Evolutionary conservation across 2,888 invertebrate species (phyloP), one percentile per base, ranked within the genome.

Genomic region (Biston stratarius): DNA sequence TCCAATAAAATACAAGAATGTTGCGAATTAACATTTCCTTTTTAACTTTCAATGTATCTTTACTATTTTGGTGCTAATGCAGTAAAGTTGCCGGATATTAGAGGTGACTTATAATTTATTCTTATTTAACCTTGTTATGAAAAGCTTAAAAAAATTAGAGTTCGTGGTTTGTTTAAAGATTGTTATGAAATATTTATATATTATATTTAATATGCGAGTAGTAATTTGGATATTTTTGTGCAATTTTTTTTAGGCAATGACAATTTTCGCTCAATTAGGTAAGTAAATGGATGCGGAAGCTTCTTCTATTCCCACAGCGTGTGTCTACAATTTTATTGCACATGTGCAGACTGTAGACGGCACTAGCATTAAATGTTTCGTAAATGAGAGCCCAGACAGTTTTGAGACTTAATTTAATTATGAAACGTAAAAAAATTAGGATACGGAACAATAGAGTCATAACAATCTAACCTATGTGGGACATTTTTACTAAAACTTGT

Each of bases 1-100:
- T 14, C 48, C 38, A 15, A 64, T 74, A 64, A 71, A 74, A 71
- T 49, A 53, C 64, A 55, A 63, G 62, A 70, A 64, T 67, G 62
- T 52, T 59, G 61, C 48, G 59, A 53, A 66, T 45, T 42, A 64
- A 38, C 62, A 45, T 62, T 70, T 68, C 64, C 69, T 69, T 69
- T 69, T 65, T 65, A 64, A 62, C 58, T 58, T 55, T 66, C 62
- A 62, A 58, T 52, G 44, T 56, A 52, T 14, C 48, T 8, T 44
- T 51, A 15, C 57, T 44, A 11, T 42, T 59, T 52, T 56, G 45
- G 55, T 8, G 52, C n/a, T 53, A 10, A 34, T 14, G 14, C 7
- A 53, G 12, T 38, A 38, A 38, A 15, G 33, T n/a, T 51, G n/a
- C 3, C 10, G 33, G 0, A n/a, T 36, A 34, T 11, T 3, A 9